phyloP scores from a whole-genome alignment of 2,888 invertebrate species.

The Serrognathus titanus region DNA sequence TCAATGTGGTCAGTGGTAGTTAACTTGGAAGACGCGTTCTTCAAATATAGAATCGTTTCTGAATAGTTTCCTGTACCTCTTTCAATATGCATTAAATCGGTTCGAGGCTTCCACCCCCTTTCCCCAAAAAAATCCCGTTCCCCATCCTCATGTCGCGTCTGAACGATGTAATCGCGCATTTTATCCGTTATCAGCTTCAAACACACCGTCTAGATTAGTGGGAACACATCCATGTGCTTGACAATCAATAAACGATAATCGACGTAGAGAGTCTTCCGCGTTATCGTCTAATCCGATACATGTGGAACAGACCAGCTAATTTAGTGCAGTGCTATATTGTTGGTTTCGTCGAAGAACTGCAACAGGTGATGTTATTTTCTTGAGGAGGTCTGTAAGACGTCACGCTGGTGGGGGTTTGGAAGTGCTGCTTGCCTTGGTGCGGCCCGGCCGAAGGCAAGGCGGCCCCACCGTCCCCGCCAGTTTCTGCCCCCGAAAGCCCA shows the following conservation, averaged over 20 bases:
- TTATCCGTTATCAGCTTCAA: constrained; percentile 1
- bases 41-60: too few relatives aligned
- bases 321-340: too few relatives aligned
- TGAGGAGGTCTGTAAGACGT: constrained; percentile 32
- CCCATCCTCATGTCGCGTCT: too few relatives aligned
- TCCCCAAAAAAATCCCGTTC: too few relatives aligned
- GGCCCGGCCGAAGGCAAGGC: constrained; percentile 57
- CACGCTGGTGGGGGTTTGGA: constrained; percentile 75
- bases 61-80: too few relatives aligned
- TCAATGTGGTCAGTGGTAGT: neutral
- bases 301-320: too few relatives aligned
- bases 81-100: too few relatives aligned
- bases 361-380: constrained; percentile 30
- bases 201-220: constrained; percentile 4
- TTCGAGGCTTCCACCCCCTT: too few relatives aligned
- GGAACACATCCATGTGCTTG: constrained; percentile 29
- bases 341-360: constrained; percentile 1
- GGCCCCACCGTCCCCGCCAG: constrained; percentile 36
- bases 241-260: constrained; percentile 33
- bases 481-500: constrained; percentile 55
- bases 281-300: too few relatives aligned
- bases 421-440: constrained; percentile 81
- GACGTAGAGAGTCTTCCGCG: too few relatives aligned
- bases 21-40: neutral
- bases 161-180: neutral